These are phyloP conservation scores for Caenorhabditis sp. DNA, from an alignment of 2,888 invertebrate species.

Conservation along the genomic window DNA sequence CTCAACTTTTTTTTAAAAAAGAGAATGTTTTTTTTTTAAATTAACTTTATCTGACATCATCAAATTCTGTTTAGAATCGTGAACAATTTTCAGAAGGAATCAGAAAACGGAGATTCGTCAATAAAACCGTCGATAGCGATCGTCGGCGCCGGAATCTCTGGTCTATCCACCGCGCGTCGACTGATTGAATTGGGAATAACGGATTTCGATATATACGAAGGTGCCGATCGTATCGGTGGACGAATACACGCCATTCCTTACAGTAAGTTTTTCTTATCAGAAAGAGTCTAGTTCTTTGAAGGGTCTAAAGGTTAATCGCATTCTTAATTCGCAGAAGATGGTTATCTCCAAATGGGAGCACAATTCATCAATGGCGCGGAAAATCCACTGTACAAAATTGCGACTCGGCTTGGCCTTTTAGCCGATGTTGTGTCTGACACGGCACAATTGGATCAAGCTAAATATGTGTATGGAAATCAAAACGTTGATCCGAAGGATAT, in stretches of 20 bases:
- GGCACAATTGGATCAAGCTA: constrained; percentile 48
- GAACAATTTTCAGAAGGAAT: constrained; percentile 44
- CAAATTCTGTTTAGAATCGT: too few species aligned
- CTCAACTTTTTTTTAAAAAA: not conserved
- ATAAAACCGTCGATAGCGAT: constrained; percentile 55
- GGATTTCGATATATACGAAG: constrained; percentile 57
- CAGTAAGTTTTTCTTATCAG: constrained; percentile 26
- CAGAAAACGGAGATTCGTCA: constrained; percentile 40
- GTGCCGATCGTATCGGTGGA: constrained; percentile 54
- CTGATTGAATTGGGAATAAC: constrained; percentile 55
- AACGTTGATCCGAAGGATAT: constrained; percentile 43
- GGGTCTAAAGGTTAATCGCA: too few species aligned
- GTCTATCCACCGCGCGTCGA: constrained; percentile 55
- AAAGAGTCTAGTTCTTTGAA: too few species aligned
- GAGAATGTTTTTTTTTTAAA: too few species aligned
- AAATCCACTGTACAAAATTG: constrained; percentile 64
- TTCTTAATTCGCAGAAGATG: constrained; percentile 44
- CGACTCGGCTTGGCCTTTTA: constrained; percentile 45
- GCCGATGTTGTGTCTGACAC: constrained; percentile 45
- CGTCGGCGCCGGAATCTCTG: constrained; percentile 60
- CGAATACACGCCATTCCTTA: constrained; percentile 58
- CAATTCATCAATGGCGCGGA: constrained; percentile 65
- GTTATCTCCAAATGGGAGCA: constrained; percentile 67
- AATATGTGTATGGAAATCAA: constrained; percentile 43
- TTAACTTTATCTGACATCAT: too few species aligned